These are phyloP conservation scores for Listrodromus nycthemerus DNA, from an alignment of 2,888 invertebrate species.

Conservation along the genomic window DNA sequence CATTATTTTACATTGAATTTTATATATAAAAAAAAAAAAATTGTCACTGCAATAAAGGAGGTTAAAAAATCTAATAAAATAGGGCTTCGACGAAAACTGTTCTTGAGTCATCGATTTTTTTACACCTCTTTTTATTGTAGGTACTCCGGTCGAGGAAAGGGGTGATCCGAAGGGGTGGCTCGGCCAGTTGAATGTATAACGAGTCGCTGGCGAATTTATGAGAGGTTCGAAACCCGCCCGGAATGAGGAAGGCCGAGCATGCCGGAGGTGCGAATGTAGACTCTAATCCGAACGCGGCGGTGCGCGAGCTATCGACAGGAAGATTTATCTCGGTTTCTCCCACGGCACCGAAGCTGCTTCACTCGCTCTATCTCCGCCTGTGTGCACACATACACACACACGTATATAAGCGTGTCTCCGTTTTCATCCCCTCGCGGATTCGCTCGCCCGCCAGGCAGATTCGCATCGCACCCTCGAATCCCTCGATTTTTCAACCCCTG, in stretches of 20 bases:
- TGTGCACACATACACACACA: neutral
- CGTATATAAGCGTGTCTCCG: neutral
- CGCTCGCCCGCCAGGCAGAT: slow-evolving; percentile 25
- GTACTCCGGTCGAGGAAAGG: slow-evolving; percentile 11
- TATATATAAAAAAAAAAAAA: too few relatives aligned
- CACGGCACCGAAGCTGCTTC: slow-evolving; percentile 62
- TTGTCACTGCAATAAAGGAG: too few relatives aligned
- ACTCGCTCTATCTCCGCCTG: slow-evolving; percentile 35
- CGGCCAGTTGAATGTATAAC: slow-evolving; percentile 67
- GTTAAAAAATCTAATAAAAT: too few relatives aligned
- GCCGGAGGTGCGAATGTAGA: slow-evolving; percentile 81
- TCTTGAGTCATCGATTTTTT: too few relatives aligned
- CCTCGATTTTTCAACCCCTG: slow-evolving; percentile 59
- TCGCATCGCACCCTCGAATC: slow-evolving; percentile 50
- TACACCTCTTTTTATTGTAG: neutral
- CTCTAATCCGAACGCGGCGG: slow-evolving; percentile 81
- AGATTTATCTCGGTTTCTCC: slow-evolving; percentile 80
- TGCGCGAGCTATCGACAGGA: slow-evolving; percentile 82
- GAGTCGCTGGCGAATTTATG: slow-evolving; percentile 63
- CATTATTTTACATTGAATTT: too few relatives aligned
- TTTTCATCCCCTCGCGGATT: slow-evolving; percentile 24
- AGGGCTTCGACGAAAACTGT: too few relatives aligned
- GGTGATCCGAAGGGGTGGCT: slow-evolving; percentile 34
- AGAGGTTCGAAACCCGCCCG: slow-evolving; percentile 27
- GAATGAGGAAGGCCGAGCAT: slow-evolving; percentile 66